These are phyloP conservation scores for Ochropleura plecta DNA, from an alignment of 2,888 invertebrate species.

Conservation along the genomic window DNA sequence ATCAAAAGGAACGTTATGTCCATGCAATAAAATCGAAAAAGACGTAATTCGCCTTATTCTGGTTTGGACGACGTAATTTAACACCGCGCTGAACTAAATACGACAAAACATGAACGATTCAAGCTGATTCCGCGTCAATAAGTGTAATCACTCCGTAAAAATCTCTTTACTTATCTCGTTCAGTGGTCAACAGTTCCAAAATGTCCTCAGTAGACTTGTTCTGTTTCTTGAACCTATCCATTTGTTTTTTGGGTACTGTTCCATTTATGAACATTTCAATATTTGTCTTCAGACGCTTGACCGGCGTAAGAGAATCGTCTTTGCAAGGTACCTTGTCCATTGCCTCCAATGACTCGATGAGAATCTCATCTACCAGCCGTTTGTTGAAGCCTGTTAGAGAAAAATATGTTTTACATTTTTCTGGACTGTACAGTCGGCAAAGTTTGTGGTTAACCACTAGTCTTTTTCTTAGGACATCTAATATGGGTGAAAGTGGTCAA, in stretches of 20 bases:
- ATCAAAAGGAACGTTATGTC: neutral
- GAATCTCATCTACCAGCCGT: conserved; percentile 94
- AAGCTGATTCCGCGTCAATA: neutral
- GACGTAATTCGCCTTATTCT: neutral
- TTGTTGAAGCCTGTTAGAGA: conserved; percentile 90
- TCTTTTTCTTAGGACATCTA: neutral
- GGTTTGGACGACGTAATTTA: neutral
- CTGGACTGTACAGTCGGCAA: conserved; percentile 6
- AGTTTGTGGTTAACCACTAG: neutral
- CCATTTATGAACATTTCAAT: conserved; percentile 94
- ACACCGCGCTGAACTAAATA: neutral
- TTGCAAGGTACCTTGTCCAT: conserved; percentile 93
- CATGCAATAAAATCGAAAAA: neutral
- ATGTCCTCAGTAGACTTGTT: conserved; percentile 95
- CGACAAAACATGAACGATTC: neutral
- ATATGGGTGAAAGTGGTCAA: neutral
- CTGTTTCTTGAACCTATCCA: conserved; percentile 94
- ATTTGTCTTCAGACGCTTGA: conserved; percentile 93
- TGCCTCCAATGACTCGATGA: conserved; percentile 94
- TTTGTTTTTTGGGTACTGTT: conserved; percentile 95
- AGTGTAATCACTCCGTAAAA: neutral
- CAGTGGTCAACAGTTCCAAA: conserved; percentile 93
- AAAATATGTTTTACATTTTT: conserved; percentile 52
- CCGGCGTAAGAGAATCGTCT: conserved; percentile 89
- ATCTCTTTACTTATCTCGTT: conserved; percentile 73